A percentile compares a stretch with the other conserved stretches of the same genome.
Conservation (phyloP, 1,140 invertebrate species). For the Ostrea edulis region DNA sequence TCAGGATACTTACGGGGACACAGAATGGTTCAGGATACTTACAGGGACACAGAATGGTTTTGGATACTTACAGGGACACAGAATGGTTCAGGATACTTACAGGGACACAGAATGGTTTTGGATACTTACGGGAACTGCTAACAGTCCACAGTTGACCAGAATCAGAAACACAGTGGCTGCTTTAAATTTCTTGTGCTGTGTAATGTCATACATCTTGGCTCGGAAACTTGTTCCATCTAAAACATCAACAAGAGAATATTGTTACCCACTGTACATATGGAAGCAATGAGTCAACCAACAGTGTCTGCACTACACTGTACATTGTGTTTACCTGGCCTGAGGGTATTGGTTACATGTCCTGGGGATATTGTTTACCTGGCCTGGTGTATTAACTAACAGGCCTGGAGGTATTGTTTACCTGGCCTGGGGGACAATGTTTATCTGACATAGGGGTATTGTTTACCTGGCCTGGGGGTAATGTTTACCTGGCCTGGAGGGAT, state of each 20-base stretch:
- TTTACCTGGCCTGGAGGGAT: neutral
- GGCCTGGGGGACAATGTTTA: neutral
- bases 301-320: too few relatives aligned
- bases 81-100: too few relatives aligned
- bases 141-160: slow-evolving; percentile 92
- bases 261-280: too few relatives aligned
- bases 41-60: too few relatives aligned
- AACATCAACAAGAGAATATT: slow-evolving; percentile 17
- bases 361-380: slow-evolving; percentile 17
- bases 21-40: too few relatives aligned
- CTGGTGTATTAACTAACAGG: too few relatives aligned
- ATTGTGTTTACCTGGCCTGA: neutral
- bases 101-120: too few relatives aligned
- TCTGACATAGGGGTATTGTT: neutral
- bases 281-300: too few relatives aligned
- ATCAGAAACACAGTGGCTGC: slow-evolving; percentile 95
- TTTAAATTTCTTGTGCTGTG: slow-evolving; percentile 98
- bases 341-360: neutral
- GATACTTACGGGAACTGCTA: slow-evolving; percentile 92
- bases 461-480: slow-evolving; percentile 37
- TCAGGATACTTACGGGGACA: too few relatives aligned
- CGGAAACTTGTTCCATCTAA: slow-evolving; percentile 83
- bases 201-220: slow-evolving; percentile 98
- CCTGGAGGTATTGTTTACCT: neutral
- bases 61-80: too few relatives aligned